Evolutionary conservation across 2,797 vertebrate genomes (phyloP), one percentile per base, ranked within the genome.

Genomic region (Eleutherodactylus coqui): DNA sequence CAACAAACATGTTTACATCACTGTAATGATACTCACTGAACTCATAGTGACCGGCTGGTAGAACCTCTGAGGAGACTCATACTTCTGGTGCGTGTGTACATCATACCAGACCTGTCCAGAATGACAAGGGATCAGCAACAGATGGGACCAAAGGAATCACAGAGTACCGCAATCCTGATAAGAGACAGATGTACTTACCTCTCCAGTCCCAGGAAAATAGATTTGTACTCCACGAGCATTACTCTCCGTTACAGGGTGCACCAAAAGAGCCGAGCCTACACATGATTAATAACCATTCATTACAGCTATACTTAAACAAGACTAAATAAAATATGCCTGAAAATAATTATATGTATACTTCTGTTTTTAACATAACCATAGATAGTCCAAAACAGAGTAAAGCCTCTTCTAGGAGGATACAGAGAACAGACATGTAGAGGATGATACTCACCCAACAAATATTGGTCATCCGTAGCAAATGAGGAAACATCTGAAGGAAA

Each of bases 181-280:
- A 53, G 24, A 1, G 47, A 41, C n/a, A 0, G 47, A 19, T 21
- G 34, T 55, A 79, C 89, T 92, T 83, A 97, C 97, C 94, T 97
- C 95, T 19, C 94, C 94, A 91, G 95, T 94, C 19, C 97, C 97
- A 1, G 97, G 97, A 86, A 98, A 92, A 88, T 97, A 97, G 73
- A 96, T 93, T 5, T 96, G 96, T 36, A 98, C 94, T 0, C 96
- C 96, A 1, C 91, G 94, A 29, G 95, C 93, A 47, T 95, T 96
- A 53, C 96, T 93, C 11, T 97, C 96, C 6, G 96, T 95, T 6
- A 98, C 96, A 0, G 97, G 96, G 82, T 97, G 97, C 76, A 97
- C 96, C 89, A 98, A 88, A 88, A 98, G 88, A 1, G 96, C 95
- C 86, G 92, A 91, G 16, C 97, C 97, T 98, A 89, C n/a, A 87